Evolutionary conservation across 2,888 invertebrate species (phyloP).

Genomic region (Hydropsyche betteni): DNA sequence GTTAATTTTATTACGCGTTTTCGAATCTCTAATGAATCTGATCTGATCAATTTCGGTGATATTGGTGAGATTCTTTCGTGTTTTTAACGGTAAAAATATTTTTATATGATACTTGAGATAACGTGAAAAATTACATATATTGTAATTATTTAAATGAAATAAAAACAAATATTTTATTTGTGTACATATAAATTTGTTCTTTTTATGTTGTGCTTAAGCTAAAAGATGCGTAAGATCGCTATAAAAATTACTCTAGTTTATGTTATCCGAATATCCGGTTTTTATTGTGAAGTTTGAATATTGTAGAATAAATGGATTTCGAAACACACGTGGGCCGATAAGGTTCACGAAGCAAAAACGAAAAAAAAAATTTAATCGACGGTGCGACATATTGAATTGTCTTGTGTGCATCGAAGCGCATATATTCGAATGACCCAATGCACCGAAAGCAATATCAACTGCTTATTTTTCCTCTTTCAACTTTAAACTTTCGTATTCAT

Average conservation of each 20-base stretch:
- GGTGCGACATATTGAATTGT: constrained; percentile 27
- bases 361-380: constrained; percentile 23
- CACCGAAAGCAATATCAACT: constrained; percentile 11
- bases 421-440: constrained; percentile 21
- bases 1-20: neutral
- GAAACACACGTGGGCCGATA: constrained; percentile 23
- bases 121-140: neutral
- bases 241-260: too few species aligned
- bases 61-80: too few species aligned
- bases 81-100: too few species aligned
- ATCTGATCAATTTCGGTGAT: too few species aligned
- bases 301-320: neutral
- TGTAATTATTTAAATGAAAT: too few species aligned
- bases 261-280: neutral
- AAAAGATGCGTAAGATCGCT: too few species aligned
- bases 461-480: constrained; percentile 4
- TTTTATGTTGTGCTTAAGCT: too few species aligned
- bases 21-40: too few species aligned
- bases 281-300: neutral
- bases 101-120: neutral
- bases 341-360: neutral
- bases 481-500: constrained; percentile 19
- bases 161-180: too few species aligned
- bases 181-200: too few species aligned
- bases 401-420: constrained; percentile 19